Conservation (phyloP, 2,888 invertebrate genomes). For the Tetanocera ferruginea region DNA sequence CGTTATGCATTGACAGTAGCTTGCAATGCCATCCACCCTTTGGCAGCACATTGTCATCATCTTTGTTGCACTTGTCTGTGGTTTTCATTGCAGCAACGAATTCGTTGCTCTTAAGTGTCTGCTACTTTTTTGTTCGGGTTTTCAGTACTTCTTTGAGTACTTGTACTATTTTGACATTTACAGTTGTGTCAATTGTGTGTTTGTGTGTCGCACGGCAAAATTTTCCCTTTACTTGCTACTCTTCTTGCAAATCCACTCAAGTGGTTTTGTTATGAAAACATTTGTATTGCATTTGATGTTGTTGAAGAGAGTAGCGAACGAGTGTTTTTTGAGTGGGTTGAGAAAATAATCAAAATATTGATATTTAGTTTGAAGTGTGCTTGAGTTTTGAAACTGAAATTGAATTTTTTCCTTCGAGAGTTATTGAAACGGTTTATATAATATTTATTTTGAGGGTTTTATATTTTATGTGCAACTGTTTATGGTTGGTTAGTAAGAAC, state of each 20-base stretch:
- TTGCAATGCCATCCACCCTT: not conserved
- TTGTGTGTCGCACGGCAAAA: not conserved
- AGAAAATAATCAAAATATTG: slow-evolving; percentile 18
- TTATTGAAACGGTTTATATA: too few relatives aligned
- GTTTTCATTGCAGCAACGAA: not conserved
- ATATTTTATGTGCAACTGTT: too few relatives aligned
- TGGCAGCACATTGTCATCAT: not conserved
- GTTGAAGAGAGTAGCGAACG: not conserved
- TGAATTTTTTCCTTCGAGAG: slow-evolving; percentile 6
- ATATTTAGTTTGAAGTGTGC: slow-evolving; percentile 12
- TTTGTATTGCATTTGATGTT: slow-evolving; percentile 15
- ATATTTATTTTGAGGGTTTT: too few relatives aligned
- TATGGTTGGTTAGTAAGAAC: too few relatives aligned
- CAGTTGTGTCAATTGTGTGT: slow-evolving; percentile 13
- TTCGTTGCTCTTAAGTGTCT: not conserved
- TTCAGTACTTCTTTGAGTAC: not conserved
- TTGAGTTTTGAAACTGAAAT: slow-evolving; percentile 6
- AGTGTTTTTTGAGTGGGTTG: slow-evolving; percentile 11
- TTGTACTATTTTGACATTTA: slow-evolving; percentile 34
- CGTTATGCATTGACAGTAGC: not conserved
- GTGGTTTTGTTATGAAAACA: slow-evolving; percentile 23
- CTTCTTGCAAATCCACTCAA: not conserved
- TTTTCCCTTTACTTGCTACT: not conserved
- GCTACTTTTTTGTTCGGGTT: not conserved
- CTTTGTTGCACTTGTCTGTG: not conserved